phyloP scores from a whole-genome alignment of 2,113 vertebrate genomes.

The Eulacestoma nigropectus region DNA sequence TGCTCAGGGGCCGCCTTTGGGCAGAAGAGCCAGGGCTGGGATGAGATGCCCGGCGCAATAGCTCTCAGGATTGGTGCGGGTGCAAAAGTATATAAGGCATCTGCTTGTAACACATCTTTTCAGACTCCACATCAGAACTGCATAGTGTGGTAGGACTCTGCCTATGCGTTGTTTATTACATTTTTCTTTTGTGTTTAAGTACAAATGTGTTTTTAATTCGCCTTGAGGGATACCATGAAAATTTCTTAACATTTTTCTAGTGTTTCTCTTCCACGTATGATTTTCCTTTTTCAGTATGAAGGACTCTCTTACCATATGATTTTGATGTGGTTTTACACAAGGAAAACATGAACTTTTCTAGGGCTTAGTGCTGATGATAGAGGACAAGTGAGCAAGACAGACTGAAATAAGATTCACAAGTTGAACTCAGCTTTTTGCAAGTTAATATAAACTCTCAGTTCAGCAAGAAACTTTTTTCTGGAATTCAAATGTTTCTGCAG shows the following conservation, averaged over 20 bases:
- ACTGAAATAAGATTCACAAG: background rate
- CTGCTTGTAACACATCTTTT: background rate
- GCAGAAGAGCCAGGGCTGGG: background rate
- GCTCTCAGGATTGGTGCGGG: background rate
- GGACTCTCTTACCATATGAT: background rate
- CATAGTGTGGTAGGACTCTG: background rate
- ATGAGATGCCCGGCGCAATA: fast-evolving
- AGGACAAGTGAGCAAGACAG: background rate
- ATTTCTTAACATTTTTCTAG: background rate
- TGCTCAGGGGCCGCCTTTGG: background rate
- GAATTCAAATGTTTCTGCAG: background rate
- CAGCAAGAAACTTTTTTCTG: background rate
- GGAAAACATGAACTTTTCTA: background rate
- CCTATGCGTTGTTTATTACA: background rate
- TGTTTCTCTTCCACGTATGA: background rate
- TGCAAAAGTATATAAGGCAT: background rate
- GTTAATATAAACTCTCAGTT: background rate
- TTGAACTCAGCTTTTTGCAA: background rate
- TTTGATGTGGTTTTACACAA: background rate
- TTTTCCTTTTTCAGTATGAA: background rate
- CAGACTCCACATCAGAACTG: background rate
- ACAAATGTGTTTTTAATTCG: background rate
- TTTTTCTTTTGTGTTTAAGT: background rate
- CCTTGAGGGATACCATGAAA: fast-evolving
- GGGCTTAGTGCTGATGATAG: background rate